phyloP scores from a whole-genome alignment of 2,113 vertebrate genomes.

The Vombatus ursinus region DNA sequence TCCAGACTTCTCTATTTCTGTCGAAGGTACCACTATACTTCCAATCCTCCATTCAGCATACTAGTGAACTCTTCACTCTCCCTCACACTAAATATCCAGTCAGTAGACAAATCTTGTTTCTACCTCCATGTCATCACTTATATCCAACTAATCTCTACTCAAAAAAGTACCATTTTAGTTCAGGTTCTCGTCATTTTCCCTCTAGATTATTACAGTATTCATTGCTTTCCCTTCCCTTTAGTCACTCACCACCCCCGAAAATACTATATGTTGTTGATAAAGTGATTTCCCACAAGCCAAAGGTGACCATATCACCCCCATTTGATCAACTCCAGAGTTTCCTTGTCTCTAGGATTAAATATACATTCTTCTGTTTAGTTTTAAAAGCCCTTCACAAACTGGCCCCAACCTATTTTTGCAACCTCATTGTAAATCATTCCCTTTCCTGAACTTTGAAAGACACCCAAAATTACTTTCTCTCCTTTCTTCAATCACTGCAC shows the following conservation, averaged over 20 bases:
- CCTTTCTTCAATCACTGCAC: background rate
- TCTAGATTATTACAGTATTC: background rate
- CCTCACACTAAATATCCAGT: background rate
- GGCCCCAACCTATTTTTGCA: background rate
- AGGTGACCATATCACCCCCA: background rate
- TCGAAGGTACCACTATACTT: background rate
- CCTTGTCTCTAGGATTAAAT: background rate
- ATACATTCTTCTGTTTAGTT: background rate
- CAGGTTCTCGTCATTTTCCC: background rate
- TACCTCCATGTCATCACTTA: background rate
- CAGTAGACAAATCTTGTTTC: background rate
- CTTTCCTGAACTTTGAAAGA: background rate
- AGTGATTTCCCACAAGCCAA: background rate
- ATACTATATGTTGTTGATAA: background rate
- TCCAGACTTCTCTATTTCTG: background rate
- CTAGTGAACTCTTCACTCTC: background rate
- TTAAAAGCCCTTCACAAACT: background rate
- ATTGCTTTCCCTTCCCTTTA: background rate
- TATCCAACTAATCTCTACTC: background rate
- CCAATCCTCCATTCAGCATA: background rate
- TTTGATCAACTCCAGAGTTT: background rate
- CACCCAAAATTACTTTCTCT: background rate
- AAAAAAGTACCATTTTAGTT: background rate
- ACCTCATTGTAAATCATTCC: background rate
- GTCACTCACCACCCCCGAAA: background rate